These are phyloP conservation scores for Ammodytes marinus DNA, from an alignment of 2,113 vertebrate genomes.

Conservation along the genomic window DNA sequence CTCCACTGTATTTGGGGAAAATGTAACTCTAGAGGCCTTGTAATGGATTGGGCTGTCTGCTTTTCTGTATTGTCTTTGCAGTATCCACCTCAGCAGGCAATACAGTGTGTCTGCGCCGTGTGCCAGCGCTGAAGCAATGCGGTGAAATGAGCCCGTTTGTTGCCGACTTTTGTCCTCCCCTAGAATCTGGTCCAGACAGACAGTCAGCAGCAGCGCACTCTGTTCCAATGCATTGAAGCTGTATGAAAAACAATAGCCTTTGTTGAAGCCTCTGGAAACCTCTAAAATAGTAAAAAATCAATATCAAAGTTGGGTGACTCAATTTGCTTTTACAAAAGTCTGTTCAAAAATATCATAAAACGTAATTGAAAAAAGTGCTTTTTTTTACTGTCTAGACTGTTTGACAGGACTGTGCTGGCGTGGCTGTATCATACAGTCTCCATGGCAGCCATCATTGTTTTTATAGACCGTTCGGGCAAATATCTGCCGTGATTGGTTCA, in stretches of 20 bases:
- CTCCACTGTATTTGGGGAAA: conserved; percentile 66
- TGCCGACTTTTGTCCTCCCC: conserved; percentile 22
- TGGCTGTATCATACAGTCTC: no score
- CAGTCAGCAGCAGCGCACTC: not conserved
- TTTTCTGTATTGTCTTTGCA: conserved; percentile 63
- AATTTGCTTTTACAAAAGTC: no score
- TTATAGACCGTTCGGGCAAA: no score
- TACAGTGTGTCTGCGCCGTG: conserved; percentile 13
- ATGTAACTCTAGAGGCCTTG: conserved; percentile 67
- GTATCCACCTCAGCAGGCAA: conserved; percentile 64
- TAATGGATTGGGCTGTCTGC: conserved; percentile 75
- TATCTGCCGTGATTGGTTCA: no score
- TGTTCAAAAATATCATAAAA: no score
- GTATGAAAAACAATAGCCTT: not conserved
- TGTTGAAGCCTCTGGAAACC: no score
- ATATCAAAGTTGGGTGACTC: no score
- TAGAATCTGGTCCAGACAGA: conserved; percentile 33
- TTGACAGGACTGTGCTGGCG: no score
- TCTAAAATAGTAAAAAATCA: no score
- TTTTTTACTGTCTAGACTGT: no score
- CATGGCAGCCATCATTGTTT: no score
- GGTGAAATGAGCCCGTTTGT: conserved; percentile 38
- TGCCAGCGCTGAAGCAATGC: conserved; percentile 47
- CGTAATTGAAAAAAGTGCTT: no score
- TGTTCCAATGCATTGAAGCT: conserved; percentile 5